Conservation (phyloP, 2,888 invertebrate genomes). For the Plusia festucae region DNA sequence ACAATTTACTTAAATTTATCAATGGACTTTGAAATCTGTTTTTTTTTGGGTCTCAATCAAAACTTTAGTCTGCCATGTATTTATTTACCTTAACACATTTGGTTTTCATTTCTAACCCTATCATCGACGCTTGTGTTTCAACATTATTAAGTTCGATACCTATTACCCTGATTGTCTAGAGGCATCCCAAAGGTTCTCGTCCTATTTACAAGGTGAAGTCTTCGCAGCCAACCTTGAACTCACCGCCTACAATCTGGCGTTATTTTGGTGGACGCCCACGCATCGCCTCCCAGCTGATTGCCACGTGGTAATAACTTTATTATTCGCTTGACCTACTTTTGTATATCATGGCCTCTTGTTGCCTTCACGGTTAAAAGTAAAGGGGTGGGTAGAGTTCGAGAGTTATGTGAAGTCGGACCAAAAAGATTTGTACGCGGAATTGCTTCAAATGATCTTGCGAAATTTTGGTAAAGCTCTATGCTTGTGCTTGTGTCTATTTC, state of each 20-base stretch:
- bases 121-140: no score
- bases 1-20: no score
- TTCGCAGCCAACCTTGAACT: slow-evolving; percentile 54
- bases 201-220: slow-evolving; percentile 6
- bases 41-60: no score
- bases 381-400: background rate
- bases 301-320: slow-evolving; percentile 59
- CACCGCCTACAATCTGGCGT: slow-evolving; percentile 54
- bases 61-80: no score
- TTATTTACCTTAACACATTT: no score
- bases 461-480: no score
- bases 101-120: no score
- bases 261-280: slow-evolving; percentile 62
- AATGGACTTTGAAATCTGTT: no score
- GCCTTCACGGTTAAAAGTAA: background rate
- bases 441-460: no score
- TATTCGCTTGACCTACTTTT: slow-evolving; percentile 56
- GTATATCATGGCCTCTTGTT: slow-evolving; percentile 15
- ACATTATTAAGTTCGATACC: no score
- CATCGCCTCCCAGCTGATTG: slow-evolving; percentile 55
- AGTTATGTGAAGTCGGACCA: background rate
- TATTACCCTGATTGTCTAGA: background rate
- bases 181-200: background rate
- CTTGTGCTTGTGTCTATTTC: no score
- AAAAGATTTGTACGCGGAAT: no score